Base-by-base conservation (phyloP, 2,888 invertebrate genomes). In the Quadroppia sp. region DNA sequence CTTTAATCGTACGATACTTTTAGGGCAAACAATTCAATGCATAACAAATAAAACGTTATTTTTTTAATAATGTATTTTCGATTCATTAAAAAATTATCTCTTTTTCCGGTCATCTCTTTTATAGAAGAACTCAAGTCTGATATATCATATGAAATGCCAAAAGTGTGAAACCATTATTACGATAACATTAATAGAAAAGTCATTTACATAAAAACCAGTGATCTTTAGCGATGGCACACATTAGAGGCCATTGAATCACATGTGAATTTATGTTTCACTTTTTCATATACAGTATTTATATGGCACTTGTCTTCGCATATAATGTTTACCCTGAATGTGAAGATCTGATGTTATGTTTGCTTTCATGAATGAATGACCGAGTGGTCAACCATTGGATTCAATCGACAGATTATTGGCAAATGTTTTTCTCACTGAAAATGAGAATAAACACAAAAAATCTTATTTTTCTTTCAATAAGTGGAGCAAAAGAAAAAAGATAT, bases 361-460 rank as follows among this genome's bases (percentile, higher is more conserved):
- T n/a, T 50, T 50, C n/a, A 20, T 20, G 50, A 50, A 53, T 53
- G 25, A 53, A 25, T 53, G 53, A 17, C 53, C 23, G 25, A 53
- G 13, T 53, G 23, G 15, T 2, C 11, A 15, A 50, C 25, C 53
- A 25, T 53, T 53, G 6, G 25, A 25, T 25, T 11, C 53, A 53
- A 53, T 53, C 25, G 53, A 25, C 53, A 53, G 53, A 53, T 53
- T 53, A 53, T 53, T 53, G 53, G 25, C 53, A 53, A 50, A 53
- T 53, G 53, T 53, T 53, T 53, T 50, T 6, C 50, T 53, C 25
- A 45, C 2, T 11, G 11, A 45, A 15, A 45, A 15, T 2, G 45
- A 45, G 15, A 45, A 11, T 13, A 17, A 45, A 45, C 2, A 45
- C 11, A 7, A 36, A 36, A 36, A 36, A 36, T 36, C 4, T 36